Evolutionary conservation across 2,888 invertebrate genomes (phyloP).

Genomic region (Baccha elongata): DNA sequence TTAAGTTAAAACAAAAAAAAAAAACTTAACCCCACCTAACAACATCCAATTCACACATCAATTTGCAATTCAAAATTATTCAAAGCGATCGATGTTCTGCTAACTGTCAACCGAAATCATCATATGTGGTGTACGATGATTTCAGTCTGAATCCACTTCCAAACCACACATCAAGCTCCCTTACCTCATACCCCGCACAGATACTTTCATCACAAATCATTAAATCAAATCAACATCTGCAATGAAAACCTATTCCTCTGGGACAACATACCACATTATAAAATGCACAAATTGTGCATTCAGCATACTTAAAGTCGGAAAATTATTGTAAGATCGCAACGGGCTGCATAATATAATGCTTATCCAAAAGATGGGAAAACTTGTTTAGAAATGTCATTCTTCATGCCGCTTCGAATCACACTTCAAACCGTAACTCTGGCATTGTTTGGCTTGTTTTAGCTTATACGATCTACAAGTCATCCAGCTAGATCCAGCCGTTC

Average conservation of each 20-base stretch:
- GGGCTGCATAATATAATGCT: conserved; percentile 12
- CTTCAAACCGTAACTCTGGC: conserved; percentile 67
- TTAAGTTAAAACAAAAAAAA: background rate
- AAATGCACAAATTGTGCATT: conserved; percentile 44
- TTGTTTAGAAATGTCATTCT: conserved; percentile 73
- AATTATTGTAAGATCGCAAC: conserved; percentile 56
- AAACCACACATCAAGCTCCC: background rate
- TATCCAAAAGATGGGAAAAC: conserved; percentile 51
- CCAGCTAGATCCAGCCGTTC: conserved; percentile 12
- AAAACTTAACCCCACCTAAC: background rate
- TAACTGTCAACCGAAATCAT: conserved; percentile 50
- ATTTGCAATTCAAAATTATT: conserved; percentile 42
- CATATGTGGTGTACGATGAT: conserved; percentile 13
- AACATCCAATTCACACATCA: conserved; percentile 42
- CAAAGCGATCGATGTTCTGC: conserved; percentile 36
- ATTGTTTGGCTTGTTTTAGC: conserved; percentile 64
- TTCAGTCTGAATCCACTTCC: conserved; percentile 14
- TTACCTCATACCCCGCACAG: background rate
- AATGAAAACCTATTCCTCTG: conserved; percentile 40
- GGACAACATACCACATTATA: conserved; percentile 37
- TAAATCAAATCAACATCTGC: conserved; percentile 63
- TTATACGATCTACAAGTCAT: conserved; percentile 61
- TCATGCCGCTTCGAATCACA: conserved; percentile 73
- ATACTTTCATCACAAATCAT: conserved; percentile 52
- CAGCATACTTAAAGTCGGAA: conserved; percentile 55